Evolutionary conservation across 2,888 invertebrate genomes (phyloP).

Genomic region (Chalcosyrphus nemorum): DNA sequence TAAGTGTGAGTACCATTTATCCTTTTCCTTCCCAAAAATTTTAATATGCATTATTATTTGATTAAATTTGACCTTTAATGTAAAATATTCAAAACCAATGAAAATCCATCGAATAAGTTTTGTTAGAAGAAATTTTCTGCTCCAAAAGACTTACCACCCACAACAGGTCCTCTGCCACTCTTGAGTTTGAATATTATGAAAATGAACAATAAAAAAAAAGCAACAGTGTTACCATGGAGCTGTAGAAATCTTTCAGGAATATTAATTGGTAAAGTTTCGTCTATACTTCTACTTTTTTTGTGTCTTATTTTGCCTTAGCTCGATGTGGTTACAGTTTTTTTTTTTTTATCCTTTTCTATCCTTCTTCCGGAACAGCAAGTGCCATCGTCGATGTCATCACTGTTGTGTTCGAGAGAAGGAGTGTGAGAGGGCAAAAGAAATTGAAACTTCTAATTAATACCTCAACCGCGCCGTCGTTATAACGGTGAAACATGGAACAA

Average conservation of each 20-base stretch:
- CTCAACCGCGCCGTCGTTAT: slow-evolving; percentile 39
- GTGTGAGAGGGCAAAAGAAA: slow-evolving; percentile 61
- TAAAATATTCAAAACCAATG: slow-evolving; percentile 8
- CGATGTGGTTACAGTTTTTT: slow-evolving; percentile 43
- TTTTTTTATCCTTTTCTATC: slow-evolving; percentile 21
- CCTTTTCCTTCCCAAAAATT: too few relatives aligned
- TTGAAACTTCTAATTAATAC: slow-evolving; percentile 73
- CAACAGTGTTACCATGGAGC: slow-evolving; percentile 34
- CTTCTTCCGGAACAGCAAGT: slow-evolving; percentile 48
- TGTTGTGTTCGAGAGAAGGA: slow-evolving; percentile 19
- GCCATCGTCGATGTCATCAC: slow-evolving; percentile 61
- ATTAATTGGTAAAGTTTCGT: slow-evolving; percentile 71
- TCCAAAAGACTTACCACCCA: background rate
- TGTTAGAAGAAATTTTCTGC: background rate
- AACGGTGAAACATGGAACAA: slow-evolving; percentile 34
- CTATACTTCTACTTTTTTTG: slow-evolving; percentile 22
- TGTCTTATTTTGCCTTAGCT: slow-evolving; percentile 36
- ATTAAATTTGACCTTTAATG: background rate
- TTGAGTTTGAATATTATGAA: slow-evolving; percentile 46
- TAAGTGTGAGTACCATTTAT: too few relatives aligned
- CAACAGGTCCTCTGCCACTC: slow-evolving; percentile 16
- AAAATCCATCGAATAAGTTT: background rate
- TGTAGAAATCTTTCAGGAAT: slow-evolving; percentile 63
- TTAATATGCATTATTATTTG: too few relatives aligned
- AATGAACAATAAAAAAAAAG: slow-evolving; percentile 11